Base-by-base conservation (phyloP, 2,797 vertebrate genomes). In the Pelobates cultripes region DNA sequence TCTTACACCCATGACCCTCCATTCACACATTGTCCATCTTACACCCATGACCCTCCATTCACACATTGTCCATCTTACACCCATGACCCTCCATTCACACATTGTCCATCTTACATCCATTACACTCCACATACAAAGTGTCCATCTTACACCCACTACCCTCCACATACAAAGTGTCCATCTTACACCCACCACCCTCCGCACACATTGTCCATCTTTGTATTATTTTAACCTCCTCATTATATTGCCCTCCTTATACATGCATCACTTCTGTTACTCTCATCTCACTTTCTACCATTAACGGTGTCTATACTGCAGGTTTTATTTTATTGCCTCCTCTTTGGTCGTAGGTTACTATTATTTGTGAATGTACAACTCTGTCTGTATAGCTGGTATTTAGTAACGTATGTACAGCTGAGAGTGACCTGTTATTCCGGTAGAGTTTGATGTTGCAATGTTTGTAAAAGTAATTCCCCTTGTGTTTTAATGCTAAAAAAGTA, bases 331-430 rank as follows among this genome's bases (percentile, higher is more conserved):
- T 43, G 53, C 42, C 53, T 60, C 12, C 3, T 15, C 41, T 74
- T 40, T 60, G 57, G 57, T 60, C 41, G 41, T 67, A 66, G 43
- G 5, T 78, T 79, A 63, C 64, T 71, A 79, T 79, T 41, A 53
- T 28, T 43, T 79, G 70, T 73, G 78, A 73, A 73, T 79, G 70
- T 43, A 73, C 41, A 74, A 61, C 47, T 4, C 9, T 44, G 77
- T 78, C 9, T 44, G 77, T 78, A 10, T 79, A 64, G 70, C 13
- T 60, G 72, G 68, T 55, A 41, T 40, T 41, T 79, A 79, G 70
- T 14, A 47, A 61, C 8, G 28, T 55, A 44, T 61, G 67, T 76
- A 70, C 51, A 43, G 63, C 44, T 77, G 63, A 66, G 44, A 68
- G 47, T 69, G 9, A 47, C 51, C 66, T 70, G 75, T 69, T 69